A percentile compares a stretch with the other conserved stretches of the same genome.
phyloP scores from a whole-genome alignment of 1,140 invertebrate species.

The Scylla paramamosain region DNA sequence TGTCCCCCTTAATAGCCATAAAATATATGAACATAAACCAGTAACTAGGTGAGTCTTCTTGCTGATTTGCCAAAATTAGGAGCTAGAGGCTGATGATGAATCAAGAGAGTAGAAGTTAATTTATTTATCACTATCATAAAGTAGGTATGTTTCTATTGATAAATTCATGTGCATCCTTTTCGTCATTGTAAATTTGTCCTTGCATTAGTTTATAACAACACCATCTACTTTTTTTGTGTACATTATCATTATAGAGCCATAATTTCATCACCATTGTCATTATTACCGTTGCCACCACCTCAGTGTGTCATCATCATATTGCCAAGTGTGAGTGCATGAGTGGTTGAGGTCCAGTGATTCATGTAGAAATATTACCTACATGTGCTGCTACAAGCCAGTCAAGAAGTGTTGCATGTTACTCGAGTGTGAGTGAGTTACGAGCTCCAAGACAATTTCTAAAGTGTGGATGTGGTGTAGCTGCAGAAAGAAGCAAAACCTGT shows the following conservation, averaged over 20 bases:
- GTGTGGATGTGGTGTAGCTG: neutral
- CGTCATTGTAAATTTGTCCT: neutral
- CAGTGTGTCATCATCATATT: neutral
- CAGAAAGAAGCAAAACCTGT: neutral
- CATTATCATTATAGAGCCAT: neutral
- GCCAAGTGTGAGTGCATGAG: neutral
- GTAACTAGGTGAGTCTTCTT: neutral
- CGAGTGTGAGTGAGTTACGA: neutral
- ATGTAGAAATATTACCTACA: neutral
- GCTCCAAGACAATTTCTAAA: neutral
- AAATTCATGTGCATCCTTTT: slow-evolving; percentile 3
- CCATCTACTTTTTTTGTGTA: neutral
- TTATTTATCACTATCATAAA: neutral
- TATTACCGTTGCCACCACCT: neutral
- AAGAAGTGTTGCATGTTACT: slow-evolving; percentile 18
- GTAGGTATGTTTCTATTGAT: neutral
- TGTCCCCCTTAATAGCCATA: neutral
- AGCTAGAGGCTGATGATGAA: neutral
- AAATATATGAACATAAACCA: neutral
- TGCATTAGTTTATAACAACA: neutral
- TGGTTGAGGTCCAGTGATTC: neutral
- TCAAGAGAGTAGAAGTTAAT: neutral
- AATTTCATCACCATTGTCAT: neutral
- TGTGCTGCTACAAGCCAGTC: neutral
- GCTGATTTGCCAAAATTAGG: neutral